Percentiles rank a stretch among this genome's conserved stretches.
These are phyloP conservation scores for Pocillopora damicornis DNA, from an alignment of 64 coral and sea anemone genomes.

Conservation along the genomic window DNA sequence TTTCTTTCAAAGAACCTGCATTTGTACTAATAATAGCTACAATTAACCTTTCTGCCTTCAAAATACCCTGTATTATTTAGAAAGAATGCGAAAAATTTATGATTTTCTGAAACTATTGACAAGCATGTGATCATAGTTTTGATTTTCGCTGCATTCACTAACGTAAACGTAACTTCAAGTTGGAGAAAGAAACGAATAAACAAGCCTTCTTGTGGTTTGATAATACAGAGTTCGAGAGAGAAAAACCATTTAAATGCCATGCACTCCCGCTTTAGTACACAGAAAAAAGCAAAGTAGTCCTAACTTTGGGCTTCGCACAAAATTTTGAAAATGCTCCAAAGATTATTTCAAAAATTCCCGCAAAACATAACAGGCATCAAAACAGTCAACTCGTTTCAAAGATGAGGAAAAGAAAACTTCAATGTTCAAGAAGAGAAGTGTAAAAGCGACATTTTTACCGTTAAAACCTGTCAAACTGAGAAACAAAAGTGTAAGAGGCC, in stretches of 20 bases:
- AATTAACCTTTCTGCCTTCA: not conserved
- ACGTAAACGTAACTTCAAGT: not conserved
- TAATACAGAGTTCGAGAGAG: not conserved
- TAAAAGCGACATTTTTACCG: not conserved
- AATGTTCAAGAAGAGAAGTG: not conserved
- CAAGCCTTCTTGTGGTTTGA: not conserved
- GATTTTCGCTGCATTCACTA: not conserved
- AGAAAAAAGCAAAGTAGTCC: not conserved
- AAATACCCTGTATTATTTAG: not conserved
- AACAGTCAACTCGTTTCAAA: not conserved
- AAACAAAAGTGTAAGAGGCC: not conserved
- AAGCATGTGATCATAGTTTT: not conserved
- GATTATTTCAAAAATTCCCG: not conserved
- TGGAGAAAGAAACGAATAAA: not conserved
- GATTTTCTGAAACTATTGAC: slow-evolving; percentile 6
- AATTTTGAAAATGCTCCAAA: not conserved
- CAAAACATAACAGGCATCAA: not conserved
- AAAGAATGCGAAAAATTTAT: slow-evolving; percentile 24
- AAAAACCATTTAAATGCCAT: not conserved
- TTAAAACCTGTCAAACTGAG: not conserved
- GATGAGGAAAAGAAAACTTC: not conserved
- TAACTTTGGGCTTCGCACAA: not conserved
- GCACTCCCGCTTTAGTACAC: not conserved
- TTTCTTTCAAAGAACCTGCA: not conserved
- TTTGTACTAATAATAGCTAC: slow-evolving; percentile 25